Conservation (phyloP, 2,113 vertebrate species). For the Beaufortia kweichowensis region DNA sequence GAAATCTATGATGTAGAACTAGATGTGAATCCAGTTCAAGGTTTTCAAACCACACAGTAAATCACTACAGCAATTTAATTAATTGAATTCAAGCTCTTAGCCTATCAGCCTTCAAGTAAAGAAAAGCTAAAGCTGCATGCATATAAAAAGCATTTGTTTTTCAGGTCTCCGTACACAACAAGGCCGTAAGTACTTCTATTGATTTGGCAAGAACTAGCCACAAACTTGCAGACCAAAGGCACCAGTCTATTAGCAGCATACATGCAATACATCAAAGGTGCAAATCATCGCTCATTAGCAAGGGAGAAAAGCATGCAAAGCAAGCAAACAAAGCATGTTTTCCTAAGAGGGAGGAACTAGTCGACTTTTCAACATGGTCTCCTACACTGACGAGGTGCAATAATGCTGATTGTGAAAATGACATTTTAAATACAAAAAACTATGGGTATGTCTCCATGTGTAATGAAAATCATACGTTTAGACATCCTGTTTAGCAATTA, state of each 20-base stretch:
- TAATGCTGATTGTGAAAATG: neutral
- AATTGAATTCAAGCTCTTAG: neutral
- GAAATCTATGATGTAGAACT: neutral
- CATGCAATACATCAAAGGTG: conserved; percentile 9
- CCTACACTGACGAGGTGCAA: neutral
- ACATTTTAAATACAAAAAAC: neutral
- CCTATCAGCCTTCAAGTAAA: neutral
- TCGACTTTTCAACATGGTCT: neutral
- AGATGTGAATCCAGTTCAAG: neutral
- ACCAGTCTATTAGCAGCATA: neutral
- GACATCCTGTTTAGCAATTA: conserved; percentile 19
- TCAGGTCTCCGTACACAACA: neutral
- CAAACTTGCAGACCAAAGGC: neutral
- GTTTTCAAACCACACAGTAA: conserved; percentile 26
- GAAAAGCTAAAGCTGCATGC: neutral
- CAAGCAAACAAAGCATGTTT: conserved; percentile 16
- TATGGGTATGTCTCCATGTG: neutral
- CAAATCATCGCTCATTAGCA: conserved; percentile 29
- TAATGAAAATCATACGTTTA: conserved; percentile 2
- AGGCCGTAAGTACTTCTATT: neutral
- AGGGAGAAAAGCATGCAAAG: conserved; percentile 27
- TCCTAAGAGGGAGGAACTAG: neutral
- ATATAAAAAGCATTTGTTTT: conserved; percentile 19
- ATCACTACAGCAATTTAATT: neutral
- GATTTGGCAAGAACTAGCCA: neutral